Base-by-base conservation (phyloP, 2,797 vertebrate species). In the Tragopan temminckii region DNA sequence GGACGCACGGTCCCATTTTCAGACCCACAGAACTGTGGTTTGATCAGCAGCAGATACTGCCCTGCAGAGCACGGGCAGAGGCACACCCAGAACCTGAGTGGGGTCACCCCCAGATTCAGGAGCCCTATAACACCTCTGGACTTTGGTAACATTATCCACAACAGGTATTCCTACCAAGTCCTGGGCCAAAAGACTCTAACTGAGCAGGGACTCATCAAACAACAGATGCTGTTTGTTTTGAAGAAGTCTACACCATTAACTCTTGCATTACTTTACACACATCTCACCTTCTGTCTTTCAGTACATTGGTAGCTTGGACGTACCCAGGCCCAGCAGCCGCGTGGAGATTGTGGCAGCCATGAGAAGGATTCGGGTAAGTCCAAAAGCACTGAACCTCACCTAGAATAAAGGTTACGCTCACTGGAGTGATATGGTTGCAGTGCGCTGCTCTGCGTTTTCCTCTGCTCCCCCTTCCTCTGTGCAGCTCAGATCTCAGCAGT, bases 341-440 rank as follows among this genome's bases (percentile, higher is more conserved):
- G 98, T 99, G 98, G 99, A 99, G 97, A 99, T 99, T 1, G 99
- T 99, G 69, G 98, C 99, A 33, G 98, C 98, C 66, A 99, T 99
- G 99, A 98, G 99, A 66, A 98, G 99, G 95, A 99, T 99, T 94
- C 97, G 99, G 98, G 99, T 99, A 95, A 99, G 98, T 97, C 19
- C 79, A 27, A 33, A 29, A 29, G 36, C 25, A 42, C 82, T 20
- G 31, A 79, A 43, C 19, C 57, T 48, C 40, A 13, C 25, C 0
- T 4, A 6, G 25, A 46, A 14, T 53, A 52, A 70, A 68, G 72
- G 40, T 21, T 63, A 19, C 31, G 4, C 38, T 63, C 27, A 36
- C 17, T 5, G 11, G 24, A 35, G 35, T 8, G 18, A 38, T 29
- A 38, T 14, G 35, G 18, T 63, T 45, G 70, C n/a, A 63, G 36